phyloP scores from a whole-genome alignment of 2,888 invertebrate genomes.

The Drosophila helvetica region DNA sequence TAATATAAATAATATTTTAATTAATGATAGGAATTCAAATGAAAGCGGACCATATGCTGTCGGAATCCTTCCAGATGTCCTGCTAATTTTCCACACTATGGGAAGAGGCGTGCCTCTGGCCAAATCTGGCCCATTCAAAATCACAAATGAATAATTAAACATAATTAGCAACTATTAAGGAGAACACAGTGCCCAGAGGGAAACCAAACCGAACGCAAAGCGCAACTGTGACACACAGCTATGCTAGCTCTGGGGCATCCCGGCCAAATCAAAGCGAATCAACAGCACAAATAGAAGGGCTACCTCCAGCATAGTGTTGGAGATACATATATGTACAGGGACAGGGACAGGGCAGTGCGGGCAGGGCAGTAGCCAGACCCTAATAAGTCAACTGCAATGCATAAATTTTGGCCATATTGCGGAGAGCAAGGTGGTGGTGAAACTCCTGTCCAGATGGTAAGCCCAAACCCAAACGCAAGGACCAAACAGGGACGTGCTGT shows the following conservation, averaged over 20 bases:
- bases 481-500: slow-evolving; percentile 38
- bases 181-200: slow-evolving; percentile 23
- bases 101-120: neutral
- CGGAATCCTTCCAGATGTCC: neutral
- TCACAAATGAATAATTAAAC: slow-evolving; percentile 72
- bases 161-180: slow-evolving; percentile 77
- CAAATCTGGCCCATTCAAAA: slow-evolving; percentile 12
- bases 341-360: neutral
- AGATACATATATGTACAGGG: slow-evolving; percentile 23
- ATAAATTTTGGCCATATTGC: slow-evolving; percentile 65
- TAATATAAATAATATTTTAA: neutral
- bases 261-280: slow-evolving; percentile 74
- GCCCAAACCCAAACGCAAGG: slow-evolving; percentile 26
- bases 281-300: slow-evolving; percentile 44
- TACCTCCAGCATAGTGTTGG: slow-evolving; percentile 1
- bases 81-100: neutral
- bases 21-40: neutral
- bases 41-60: neutral
- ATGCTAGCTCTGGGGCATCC: slow-evolving; percentile 47
- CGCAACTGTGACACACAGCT: slow-evolving; percentile 64
- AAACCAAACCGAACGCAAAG: slow-evolving; percentile 41
- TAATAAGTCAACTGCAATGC: slow-evolving; percentile 80
- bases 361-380: slow-evolving; percentile 41
- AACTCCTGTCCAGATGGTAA: slow-evolving; percentile 35
- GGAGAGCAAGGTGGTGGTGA: slow-evolving; percentile 35